phyloP scores from a whole-genome alignment of 2,888 invertebrate species.

The Drosophila hawaiiensis region DNA sequence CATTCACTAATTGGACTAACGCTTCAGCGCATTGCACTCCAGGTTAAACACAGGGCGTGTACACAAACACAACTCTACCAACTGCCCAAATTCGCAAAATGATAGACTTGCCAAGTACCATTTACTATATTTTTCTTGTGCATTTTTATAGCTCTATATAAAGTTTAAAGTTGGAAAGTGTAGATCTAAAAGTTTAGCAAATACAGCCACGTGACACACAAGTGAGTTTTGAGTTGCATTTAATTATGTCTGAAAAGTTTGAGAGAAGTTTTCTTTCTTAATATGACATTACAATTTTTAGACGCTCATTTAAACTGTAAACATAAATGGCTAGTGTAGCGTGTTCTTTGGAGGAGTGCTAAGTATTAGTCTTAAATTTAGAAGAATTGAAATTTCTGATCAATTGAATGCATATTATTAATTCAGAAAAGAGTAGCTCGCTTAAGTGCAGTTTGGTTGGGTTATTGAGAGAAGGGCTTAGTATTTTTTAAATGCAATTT shows the following conservation, averaged over 20 bases:
- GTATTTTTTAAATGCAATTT: not conserved
- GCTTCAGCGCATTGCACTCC: conserved; percentile 21
- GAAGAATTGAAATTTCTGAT: not conserved
- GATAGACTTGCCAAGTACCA: not conserved
- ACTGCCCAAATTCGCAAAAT: not conserved
- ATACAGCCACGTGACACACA: not conserved
- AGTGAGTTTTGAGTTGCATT: not conserved
- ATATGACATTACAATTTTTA: rapidly evolving
- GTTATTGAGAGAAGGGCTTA: not conserved
- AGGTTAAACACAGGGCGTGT: not conserved
- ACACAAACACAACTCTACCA: not conserved
- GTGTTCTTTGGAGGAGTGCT: not conserved
- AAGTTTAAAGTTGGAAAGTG: not conserved
- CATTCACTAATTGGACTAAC: conserved; percentile 65
- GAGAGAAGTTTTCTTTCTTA: not conserved
- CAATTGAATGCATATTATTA: not conserved
- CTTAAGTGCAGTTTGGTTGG: not conserved
- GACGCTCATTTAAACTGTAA: not conserved
- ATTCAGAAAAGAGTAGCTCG: not conserved
- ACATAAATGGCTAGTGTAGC: not conserved
- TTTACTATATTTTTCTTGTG: not conserved
- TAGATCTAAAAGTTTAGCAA: not conserved
- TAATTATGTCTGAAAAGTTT: not conserved
- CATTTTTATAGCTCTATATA: not conserved
- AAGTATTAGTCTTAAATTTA: not conserved